Evolutionary conservation across 2,888 invertebrate genomes (phyloP).

Genomic region (Drosophila kanekoi): DNA sequence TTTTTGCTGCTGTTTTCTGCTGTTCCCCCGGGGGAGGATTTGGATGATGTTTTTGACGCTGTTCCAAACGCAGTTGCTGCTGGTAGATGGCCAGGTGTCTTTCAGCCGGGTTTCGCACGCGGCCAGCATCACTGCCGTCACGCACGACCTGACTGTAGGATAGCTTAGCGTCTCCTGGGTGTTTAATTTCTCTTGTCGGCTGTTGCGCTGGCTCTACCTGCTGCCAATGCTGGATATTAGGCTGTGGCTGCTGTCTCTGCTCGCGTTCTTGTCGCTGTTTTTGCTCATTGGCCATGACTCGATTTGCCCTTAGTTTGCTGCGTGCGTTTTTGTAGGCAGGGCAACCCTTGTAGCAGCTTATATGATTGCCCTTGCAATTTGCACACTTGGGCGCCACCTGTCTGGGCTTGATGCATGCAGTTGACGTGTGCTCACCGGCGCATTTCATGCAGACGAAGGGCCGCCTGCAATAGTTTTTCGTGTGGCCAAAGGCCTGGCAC

Average conservation of each 20-base stretch:
- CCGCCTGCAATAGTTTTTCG: slow-evolving; percentile 6
- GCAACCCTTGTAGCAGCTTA: slow-evolving; percentile 1
- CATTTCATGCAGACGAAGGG: slow-evolving; percentile 10
- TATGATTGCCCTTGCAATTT: neutral
- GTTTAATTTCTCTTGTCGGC: neutral
- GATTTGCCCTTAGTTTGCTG: neutral
- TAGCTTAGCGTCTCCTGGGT: neutral
- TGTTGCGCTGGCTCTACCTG: neutral
- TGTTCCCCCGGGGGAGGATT: too few species aligned
- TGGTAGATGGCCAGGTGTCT: neutral
- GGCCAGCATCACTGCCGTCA: neutral
- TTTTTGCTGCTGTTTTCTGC: too few species aligned
- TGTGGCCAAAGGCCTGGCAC: slow-evolving; percentile 2
- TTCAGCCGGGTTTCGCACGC: neutral
- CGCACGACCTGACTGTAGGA: neutral
- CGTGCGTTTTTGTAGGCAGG: slow-evolving; percentile 1
- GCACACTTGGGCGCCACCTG: neutral
- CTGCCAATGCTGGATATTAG: neutral
- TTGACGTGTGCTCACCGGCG: neutral
- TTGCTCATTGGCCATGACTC: neutral
- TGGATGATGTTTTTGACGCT: too few species aligned
- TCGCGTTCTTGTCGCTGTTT: neutral
- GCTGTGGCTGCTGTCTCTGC: neutral
- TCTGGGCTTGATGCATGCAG: neutral
- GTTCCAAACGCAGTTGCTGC: neutral